A percentile compares a stretch with the other conserved stretches of the same genome.
phyloP scores from a whole-genome alignment of 2,888 invertebrate genomes.

The Euplagia quadripunctaria region DNA sequence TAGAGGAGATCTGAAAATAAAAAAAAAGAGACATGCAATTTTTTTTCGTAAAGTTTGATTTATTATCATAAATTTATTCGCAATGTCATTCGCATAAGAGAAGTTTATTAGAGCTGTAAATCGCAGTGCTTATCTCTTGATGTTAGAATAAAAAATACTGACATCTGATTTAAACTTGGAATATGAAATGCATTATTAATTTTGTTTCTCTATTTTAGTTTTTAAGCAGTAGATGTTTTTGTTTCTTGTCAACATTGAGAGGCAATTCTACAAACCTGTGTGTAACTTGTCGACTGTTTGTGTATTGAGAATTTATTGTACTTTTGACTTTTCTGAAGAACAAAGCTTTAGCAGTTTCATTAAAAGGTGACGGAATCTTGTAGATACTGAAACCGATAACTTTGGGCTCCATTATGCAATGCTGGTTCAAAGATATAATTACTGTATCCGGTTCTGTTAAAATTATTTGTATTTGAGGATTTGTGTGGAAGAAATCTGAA shows the following conservation, averaged over 20 bases:
- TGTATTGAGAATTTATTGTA: constrained; percentile 95
- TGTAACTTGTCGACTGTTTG: constrained; percentile 95
- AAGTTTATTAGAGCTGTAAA: background rate
- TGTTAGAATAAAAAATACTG: too few species aligned
- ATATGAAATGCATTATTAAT: too few species aligned
- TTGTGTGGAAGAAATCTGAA: constrained; percentile 95
- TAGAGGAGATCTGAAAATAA: constrained; percentile 90
- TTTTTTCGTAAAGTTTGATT: background rate
- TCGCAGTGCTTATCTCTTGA: background rate
- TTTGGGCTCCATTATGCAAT: constrained; percentile 96
- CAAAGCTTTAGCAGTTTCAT: constrained; percentile 92
- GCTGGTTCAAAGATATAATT: constrained; percentile 95
- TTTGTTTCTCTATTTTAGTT: background rate
- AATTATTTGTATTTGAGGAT: constrained; percentile 94
- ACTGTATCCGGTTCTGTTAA: constrained; percentile 90
- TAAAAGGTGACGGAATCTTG: constrained; percentile 89
- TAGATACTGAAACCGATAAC: constrained; percentile 97
- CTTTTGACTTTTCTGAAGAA: constrained; percentile 96
- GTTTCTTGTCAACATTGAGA: too few species aligned
- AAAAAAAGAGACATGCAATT: background rate
- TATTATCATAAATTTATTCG: background rate
- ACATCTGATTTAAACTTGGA: too few species aligned
- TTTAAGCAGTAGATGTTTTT: background rate
- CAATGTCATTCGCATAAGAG: constrained; percentile 1
- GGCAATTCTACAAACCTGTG: constrained; percentile 64